Evolutionary conservation across 2,888 invertebrate genomes (phyloP).

Genomic region (Vannuccia rotundouncinata): DNA sequence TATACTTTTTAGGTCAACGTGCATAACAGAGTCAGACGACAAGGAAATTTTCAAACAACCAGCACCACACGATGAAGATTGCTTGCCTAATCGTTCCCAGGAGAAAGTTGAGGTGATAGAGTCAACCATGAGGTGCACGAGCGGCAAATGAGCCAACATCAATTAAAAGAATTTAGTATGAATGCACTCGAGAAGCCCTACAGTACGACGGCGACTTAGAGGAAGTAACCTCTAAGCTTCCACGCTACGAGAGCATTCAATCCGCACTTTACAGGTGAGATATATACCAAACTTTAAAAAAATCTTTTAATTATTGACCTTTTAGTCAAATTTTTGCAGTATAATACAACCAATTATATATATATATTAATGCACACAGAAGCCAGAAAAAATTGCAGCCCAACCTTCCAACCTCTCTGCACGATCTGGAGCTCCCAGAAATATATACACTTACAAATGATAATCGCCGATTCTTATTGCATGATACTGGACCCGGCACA

Average conservation of each 20-base stretch:
- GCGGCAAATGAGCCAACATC: neutral
- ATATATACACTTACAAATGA: neutral
- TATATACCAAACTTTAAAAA: neutral
- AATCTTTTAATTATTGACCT: neutral
- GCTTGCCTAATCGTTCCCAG: neutral
- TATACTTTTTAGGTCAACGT: neutral
- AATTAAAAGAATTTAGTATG: neutral
- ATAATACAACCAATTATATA: neutral
- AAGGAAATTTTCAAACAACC: neutral
- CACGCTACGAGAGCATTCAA: neutral
- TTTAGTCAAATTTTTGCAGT: neutral
- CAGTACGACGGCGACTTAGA: neutral
- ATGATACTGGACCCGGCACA: neutral
- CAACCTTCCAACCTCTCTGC: neutral
- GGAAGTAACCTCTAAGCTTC: neutral
- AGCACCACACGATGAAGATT: neutral
- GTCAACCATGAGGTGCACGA: neutral
- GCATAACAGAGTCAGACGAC: neutral
- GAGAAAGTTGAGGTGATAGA: neutral
- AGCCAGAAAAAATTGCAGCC: neutral
- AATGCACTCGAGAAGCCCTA: neutral
- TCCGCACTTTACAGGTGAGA: neutral
- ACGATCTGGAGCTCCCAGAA: neutral
- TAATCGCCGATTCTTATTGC: neutral
- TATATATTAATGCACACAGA: too few species aligned